phyloP scores from a whole-genome alignment of 2,888 invertebrate species.

The Agriopis marginaria region DNA sequence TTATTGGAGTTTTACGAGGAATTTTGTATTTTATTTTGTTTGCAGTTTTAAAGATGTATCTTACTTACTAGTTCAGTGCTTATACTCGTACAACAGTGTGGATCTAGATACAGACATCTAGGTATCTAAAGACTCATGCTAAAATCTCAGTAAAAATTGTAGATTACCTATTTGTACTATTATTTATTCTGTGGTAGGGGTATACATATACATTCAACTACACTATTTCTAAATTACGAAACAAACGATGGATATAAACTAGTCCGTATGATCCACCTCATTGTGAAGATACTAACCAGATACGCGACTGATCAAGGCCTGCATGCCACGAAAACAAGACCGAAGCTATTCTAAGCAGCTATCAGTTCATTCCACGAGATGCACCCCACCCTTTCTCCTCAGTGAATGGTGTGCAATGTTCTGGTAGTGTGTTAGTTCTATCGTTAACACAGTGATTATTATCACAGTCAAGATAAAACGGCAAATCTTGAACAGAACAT shows the following conservation, averaged over 20 bases:
- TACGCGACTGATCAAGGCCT: slow-evolving; percentile 3
- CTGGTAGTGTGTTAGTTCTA: background rate
- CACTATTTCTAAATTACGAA: background rate
- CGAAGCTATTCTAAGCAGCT: slow-evolving; percentile 19
- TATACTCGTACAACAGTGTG: too few relatives aligned
- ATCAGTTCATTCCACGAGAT: background rate
- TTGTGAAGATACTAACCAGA: slow-evolving; percentile 11
- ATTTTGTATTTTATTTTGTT: background rate
- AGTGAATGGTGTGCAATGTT: background rate
- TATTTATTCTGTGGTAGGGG: background rate
- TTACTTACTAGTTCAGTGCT: background rate
- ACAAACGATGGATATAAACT: slow-evolving; percentile 5
- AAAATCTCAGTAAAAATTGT: background rate
- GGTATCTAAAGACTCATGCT: background rate
- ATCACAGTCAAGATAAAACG: background rate
- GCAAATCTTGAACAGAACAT: background rate
- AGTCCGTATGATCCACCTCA: background rate
- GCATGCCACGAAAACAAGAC: slow-evolving; percentile 11
- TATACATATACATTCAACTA: background rate
- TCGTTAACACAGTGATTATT: background rate
- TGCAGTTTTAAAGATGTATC: background rate
- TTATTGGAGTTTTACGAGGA: slow-evolving; percentile 2
- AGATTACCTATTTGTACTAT: background rate
- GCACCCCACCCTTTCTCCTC: background rate
- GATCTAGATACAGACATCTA: background rate